A percentile compares a stretch with the other conserved stretches of the same genome.
phyloP scores from a whole-genome alignment of 2,113 vertebrate genomes.

The Amblyornis subalaris region DNA sequence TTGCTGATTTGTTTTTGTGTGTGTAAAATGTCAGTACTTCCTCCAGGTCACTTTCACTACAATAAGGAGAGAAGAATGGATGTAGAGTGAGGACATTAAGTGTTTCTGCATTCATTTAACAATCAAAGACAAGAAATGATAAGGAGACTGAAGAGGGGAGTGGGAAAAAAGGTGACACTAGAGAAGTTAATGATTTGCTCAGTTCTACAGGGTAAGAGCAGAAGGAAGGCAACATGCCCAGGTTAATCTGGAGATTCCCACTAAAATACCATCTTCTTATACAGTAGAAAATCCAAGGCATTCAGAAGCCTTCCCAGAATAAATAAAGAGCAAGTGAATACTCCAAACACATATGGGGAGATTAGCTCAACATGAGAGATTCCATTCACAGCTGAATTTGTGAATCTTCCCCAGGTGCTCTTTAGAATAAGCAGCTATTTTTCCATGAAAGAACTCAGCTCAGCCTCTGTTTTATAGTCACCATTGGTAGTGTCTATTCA shows the following conservation, averaged over 20 bases:
- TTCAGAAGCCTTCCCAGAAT: neutral
- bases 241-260: neutral
- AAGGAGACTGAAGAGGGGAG: neutral
- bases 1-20: constrained; percentile 89
- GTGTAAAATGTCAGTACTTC: constrained; percentile 95
- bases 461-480: neutral
- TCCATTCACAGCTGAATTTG: neutral
- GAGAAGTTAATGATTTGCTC: neutral
- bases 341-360: neutral
- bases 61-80: constrained; percentile 40
- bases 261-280: neutral
- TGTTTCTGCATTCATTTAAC: neutral
- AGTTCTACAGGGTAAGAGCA: neutral
- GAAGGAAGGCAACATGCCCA: neutral
- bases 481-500: neutral
- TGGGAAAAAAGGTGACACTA: neutral
- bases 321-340: neutral
- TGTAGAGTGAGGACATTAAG: neutral
- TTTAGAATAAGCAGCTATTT: neutral
- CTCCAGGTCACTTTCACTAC: constrained; percentile 91
- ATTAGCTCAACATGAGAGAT: neutral
- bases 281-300: neutral
- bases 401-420: neutral
- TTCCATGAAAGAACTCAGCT: neutral
- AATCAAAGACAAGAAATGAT: neutral